Base-by-base conservation (phyloP, 2,888 invertebrate genomes). In the Smittia aterrima region DNA sequence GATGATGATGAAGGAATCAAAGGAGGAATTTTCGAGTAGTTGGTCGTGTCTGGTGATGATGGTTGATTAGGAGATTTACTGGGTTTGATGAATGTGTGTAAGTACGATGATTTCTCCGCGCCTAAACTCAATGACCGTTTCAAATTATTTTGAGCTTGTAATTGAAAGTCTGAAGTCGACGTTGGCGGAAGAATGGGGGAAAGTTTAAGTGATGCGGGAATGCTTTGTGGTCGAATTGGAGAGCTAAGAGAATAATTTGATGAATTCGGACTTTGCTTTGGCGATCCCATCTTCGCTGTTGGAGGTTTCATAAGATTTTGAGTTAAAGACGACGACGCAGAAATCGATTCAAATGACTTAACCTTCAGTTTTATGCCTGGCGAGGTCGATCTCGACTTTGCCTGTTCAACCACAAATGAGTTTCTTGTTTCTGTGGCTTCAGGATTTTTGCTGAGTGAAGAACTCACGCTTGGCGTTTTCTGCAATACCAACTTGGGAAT, bases 201-300 rank as follows among this genome's bases (percentile, higher is more conserved):
- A 16, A 74, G 25, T 74, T 66, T 66, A 4, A 74, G 32, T 27
- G 74, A 74, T 20, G 66, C 66, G 16, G 74, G 74, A 16, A 74
- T 74, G 20, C 74, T 74, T 47, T 82, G 82, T 18, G 82, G 81
- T 1, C 80, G 78, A 6, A 81, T 80, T 9, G 80, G 79, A 47
- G n/a, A 4, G 38, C 62, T 62, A 1, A 53, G 53, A 22, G 76
- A 75, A 64, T 79, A 78, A 70, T 79, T 79, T 7, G 78, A 77
- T 4, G 79, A 76, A 41, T 58, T 78, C 3, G 77, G 25, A 2
- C 22, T 2, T 13, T 66, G n/a, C 27, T 66, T 20, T 9, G 74
- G 74, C 24, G 74, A 74, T 22, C 74, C 74, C 74, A 74, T 74
- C 64, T 74, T 74, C 18, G 74, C 74, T 13, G 47, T 66, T 16